Evolutionary conservation across 2,113 vertebrate genomes (phyloP), one percentile per base, ranked within the genome.

Genomic region (Bubalus kerabau): DNA sequence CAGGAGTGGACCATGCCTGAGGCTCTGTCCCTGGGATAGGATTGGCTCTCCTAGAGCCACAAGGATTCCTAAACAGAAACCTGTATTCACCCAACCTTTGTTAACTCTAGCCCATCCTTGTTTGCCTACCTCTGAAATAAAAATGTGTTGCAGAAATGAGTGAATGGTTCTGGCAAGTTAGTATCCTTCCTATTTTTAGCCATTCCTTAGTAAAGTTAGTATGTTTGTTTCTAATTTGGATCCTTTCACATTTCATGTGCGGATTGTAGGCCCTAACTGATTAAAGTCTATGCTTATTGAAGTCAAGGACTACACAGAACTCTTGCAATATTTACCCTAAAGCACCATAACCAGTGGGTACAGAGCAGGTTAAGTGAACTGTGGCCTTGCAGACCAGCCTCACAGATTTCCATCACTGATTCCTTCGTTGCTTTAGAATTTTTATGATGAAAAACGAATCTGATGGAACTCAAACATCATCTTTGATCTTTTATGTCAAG

Each of bases 221-320:
- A 92, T 36, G 43, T 64, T 93, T 74, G 56, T 87, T 82, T 98
- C 43, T 57, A 67, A 7, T 91, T 84, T 83, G 64, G 76, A 88
- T 32, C 60, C n/a, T 91, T 23, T 36, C 30, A 32, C 6, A 15
- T 36, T 86, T 96, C 36, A 23, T 13, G 13, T 64, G 14, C 43
- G 21, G 26, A 5, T 57, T n/a, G 4, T 26, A 36, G 32, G 23
- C 54, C 30, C 3, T 96, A 96, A 80, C 56, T 95, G 40, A 8
- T 71, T 36, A 83, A 32, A 93, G 91, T 60, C 3, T 76, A 43
- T 83, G 36, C 36, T 85, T 97, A 71, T 56, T 50, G 32, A 87
- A 91, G 97, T 91, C 46, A 85, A 95, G 71, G 83, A 74, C 87
- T 48, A 24, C 90, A 43, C 5, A 11, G 17, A 13, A 36, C n/a